phyloP scores from a whole-genome alignment of 2,797 vertebrate genomes.

The Labeo calbasu region DNA sequence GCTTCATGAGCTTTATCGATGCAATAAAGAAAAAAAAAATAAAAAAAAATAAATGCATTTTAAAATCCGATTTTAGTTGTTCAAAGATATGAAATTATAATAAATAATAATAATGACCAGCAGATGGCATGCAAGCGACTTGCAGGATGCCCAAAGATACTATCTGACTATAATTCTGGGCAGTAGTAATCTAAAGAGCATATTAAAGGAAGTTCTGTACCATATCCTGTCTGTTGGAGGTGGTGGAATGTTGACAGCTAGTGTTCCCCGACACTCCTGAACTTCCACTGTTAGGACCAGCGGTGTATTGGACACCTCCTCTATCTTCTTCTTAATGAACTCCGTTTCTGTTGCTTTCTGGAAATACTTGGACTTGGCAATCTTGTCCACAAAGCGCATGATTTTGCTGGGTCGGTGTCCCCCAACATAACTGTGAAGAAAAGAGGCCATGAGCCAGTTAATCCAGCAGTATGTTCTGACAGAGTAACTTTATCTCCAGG shows the following conservation, averaged over 20 bases:
- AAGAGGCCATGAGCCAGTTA: background rate
- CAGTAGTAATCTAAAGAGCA: background rate
- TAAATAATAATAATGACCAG: conserved; percentile 16
- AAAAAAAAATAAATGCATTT: background rate
- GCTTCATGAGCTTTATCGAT: background rate
- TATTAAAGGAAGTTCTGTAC: conserved; percentile 70
- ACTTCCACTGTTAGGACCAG: conserved; percentile 96
- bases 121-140: conserved; percentile 19
- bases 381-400: conserved; percentile 99
- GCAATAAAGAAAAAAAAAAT: too few relatives aligned
- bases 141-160: background rate
- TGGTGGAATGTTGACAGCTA: conserved; percentile 96
- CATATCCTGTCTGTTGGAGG: conserved; percentile 98
- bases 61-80: background rate
- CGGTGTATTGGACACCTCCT: conserved; percentile 97
- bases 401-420: conserved; percentile 96
- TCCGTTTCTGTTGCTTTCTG: conserved; percentile 98
- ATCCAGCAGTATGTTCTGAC: conserved; percentile 56
- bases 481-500: background rate
- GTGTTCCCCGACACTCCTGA: conserved; percentile 91
- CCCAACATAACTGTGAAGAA: conserved; percentile 82
- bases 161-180: background rate
- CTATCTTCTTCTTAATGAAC: conserved; percentile 99
- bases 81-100: background rate
- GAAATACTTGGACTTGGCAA: conserved; percentile 98